A percentile compares a stretch with the other conserved stretches of the same genome.
Conservation (phyloP, 1,140 invertebrate species). For the Triops cancriformis region DNA sequence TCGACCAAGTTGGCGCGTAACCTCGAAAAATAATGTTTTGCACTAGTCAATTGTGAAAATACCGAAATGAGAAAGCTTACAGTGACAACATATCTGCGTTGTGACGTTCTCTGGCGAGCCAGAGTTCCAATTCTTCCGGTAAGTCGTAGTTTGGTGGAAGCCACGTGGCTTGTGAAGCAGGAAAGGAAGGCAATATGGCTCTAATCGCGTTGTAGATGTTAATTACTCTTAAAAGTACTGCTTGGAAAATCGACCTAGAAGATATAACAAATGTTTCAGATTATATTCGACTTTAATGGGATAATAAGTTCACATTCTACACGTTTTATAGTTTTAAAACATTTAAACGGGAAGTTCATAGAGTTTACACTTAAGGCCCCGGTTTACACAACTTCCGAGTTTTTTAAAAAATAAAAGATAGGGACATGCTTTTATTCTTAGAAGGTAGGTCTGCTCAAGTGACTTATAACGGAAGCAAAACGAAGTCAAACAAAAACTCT, state of each 20-base stretch:
- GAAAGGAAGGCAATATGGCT: not conserved
- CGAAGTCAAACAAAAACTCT: too few relatives aligned
- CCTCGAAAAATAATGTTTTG: not conserved
- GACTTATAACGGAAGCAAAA: too few relatives aligned
- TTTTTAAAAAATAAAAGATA: too few relatives aligned
- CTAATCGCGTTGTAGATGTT: not conserved
- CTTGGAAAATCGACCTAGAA: not conserved
- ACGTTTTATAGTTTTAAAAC: too few relatives aligned
- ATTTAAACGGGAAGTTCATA: too few relatives aligned
- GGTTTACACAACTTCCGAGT: too few relatives aligned
- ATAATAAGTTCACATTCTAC: too few relatives aligned
- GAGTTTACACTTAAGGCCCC: too few relatives aligned
- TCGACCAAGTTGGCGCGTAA: not conserved
- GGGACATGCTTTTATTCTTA: too few relatives aligned
- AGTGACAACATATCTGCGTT: not conserved
- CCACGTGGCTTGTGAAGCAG: not conserved
- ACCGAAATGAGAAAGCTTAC: not conserved
- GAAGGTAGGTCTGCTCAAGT: too few relatives aligned
- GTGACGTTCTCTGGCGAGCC: not conserved
- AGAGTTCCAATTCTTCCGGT: not conserved
- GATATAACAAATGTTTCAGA: not conserved
- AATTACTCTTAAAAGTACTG: not conserved
- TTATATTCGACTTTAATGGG: too few relatives aligned
- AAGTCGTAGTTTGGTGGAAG: not conserved
- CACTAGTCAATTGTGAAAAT: too few relatives aligned